Conservation (phyloP, 2,797 vertebrate species). For the Pelobates cultripes region DNA sequence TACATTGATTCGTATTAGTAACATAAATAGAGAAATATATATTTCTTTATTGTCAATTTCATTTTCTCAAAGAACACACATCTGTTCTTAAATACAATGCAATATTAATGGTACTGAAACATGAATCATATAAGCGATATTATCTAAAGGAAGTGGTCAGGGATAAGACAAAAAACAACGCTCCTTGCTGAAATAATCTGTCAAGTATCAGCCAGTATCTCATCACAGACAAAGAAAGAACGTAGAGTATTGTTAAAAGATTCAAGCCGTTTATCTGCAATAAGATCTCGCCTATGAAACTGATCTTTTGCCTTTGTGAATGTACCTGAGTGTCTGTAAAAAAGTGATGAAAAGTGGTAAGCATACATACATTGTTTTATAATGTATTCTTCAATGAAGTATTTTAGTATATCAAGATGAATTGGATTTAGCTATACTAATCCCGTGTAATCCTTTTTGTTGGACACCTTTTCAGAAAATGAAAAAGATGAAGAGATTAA, state of each 20-base stretch:
- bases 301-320: conserved; percentile 49
- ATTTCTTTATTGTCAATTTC: conserved; percentile 25
- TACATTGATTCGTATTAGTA: conserved; percentile 17
- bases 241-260: conserved; percentile 49
- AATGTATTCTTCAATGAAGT: conserved; percentile 32
- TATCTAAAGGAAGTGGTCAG: conserved; percentile 53
- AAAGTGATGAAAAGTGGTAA: conserved; percentile 51
- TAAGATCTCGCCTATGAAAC: conserved; percentile 55
- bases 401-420: conserved; percentile 44
- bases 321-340: conserved; percentile 41
- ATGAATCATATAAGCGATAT: conserved; percentile 51
- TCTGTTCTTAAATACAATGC: conserved; percentile 46
- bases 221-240: conserved; percentile 49
- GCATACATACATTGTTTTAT: conserved; percentile 38
- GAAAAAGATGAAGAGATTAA: conserved; percentile 36
- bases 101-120: conserved; percentile 52
- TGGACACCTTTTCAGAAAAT: conserved; percentile 37
- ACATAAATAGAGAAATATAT: background rate
- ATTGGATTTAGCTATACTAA: conserved; percentile 43
- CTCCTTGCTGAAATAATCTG: conserved; percentile 49
- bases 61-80: conserved; percentile 30
- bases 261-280: conserved; percentile 55
- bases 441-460: conserved; percentile 49
- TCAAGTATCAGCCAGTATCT: conserved; percentile 42
- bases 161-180: conserved; percentile 47